Evolutionary conservation across 2,888 invertebrate genomes (phyloP), one percentile per base, ranked within the genome.

Genomic region (Ophraella communa): DNA sequence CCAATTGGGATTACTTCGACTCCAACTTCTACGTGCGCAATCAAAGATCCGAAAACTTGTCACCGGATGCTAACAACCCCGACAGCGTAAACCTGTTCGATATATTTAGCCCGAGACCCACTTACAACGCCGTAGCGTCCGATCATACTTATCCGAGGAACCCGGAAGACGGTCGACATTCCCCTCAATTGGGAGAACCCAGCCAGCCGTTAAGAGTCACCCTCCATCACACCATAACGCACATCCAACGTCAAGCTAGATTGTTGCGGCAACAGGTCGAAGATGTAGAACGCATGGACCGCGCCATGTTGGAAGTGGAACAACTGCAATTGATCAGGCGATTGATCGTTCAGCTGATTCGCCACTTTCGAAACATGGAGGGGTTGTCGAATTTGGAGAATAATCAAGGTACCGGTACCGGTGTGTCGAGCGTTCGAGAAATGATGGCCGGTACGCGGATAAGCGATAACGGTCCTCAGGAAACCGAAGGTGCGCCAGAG

Each of bases 341-440:
- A 30, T 86, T 90, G 85, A 88, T 90, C 84, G 86, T 88, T 64
- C 87, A 87, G 74, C 81, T 90, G 65, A 86, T 87, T 21, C 80
- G 86, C 39, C 86, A 88, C 59, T 86, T 90, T 70, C 80, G 86
- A 14, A 71, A 70, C 23, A 62, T 75, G 35, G 67, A 64, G 78
- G 83, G 70, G 76, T 86, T 24, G 20, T 30, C 51, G 10, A 30
- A 10, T 24, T 8, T 18, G 11, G 35, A 14, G 7, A 59, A 54
- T 14, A 55, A 49, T 84, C 85, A 71, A n/a, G 57, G 27, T 1
- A 59, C 47, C 11, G 75, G 72, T 55, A 69, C 75, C 1, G 77
- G 79, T 1, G 74, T 81, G 64, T 78, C 79, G 3, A 81, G 81
- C 63, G 81, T 82, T 3, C 66, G 82, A 17, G 81, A 82, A 69